Evolutionary conservation across 2,113 vertebrate species (phyloP).

Genomic region (Pangasianodon gigas): DNA sequence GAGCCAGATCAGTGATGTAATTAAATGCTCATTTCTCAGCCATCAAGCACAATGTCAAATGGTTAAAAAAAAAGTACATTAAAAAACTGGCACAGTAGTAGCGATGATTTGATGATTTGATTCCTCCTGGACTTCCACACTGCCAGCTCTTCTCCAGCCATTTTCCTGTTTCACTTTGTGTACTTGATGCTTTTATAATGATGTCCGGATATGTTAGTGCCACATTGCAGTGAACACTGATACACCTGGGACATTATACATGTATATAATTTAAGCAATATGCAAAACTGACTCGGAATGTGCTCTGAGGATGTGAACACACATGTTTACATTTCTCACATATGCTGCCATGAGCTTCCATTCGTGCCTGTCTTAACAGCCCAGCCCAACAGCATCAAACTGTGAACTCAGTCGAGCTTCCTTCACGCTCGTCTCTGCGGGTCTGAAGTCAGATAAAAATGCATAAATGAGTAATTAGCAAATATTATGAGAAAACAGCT

Average conservation of each 20-base stretch:
- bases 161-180: slow-evolving; percentile 21
- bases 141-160: slow-evolving; percentile 1
- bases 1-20: slow-evolving; percentile 30
- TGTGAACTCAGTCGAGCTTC: slow-evolving; percentile 36
- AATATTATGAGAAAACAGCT: slow-evolving; percentile 44
- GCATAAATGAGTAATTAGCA: slow-evolving; percentile 44
- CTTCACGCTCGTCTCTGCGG: slow-evolving; percentile 15
- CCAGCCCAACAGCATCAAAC: slow-evolving; percentile 37
- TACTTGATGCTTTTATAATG: slow-evolving; percentile 19
- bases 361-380: slow-evolving; percentile 34
- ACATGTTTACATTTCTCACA: slow-evolving; percentile 44
- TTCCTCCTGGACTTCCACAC: slow-evolving; percentile 22
- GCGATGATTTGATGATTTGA: slow-evolving; percentile 36
- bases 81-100: slow-evolving; percentile 32
- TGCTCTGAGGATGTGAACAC: slow-evolving; percentile 22
- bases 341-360: slow-evolving; percentile 28
- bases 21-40: slow-evolving; percentile 32
- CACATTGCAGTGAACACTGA: background rate
- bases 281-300: slow-evolving; percentile 25
- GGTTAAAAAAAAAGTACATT: background rate
- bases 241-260: slow-evolving; percentile 25
- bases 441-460: slow-evolving; percentile 43
- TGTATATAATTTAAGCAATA: slow-evolving; percentile 41
- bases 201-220: background rate
- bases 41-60: slow-evolving; percentile 33